Conservation (phyloP, 2,113 vertebrate genomes). For the Condylura cristata region DNA sequence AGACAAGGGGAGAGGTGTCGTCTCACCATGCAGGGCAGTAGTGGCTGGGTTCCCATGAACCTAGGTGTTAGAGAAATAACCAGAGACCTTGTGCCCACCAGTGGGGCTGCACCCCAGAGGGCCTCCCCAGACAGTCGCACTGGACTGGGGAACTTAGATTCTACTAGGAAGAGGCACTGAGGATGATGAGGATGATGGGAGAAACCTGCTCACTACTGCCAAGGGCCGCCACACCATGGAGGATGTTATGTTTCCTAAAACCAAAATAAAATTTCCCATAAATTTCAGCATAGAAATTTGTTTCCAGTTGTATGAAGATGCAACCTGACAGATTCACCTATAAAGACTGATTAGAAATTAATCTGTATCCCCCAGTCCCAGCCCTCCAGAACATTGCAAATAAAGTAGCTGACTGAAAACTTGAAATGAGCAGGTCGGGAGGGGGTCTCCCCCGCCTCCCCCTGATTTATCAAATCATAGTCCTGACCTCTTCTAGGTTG, state of each 20-base stretch:
- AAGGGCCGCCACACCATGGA: neutral
- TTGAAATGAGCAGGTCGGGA: neutral
- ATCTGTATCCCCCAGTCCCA: neutral
- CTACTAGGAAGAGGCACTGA: neutral
- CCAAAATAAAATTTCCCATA: neutral
- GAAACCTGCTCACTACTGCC: neutral
- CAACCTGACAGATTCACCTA: neutral
- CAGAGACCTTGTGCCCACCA: neutral
- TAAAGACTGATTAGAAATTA: neutral
- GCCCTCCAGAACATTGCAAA: neutral
- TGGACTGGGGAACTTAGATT: neutral
- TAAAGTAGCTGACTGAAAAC: neutral
- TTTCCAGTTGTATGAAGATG: neutral
- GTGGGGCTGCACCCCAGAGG: neutral
- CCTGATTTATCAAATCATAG: neutral
- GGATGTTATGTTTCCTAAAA: neutral
- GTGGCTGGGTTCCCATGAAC: rapidly evolving
- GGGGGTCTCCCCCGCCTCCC: rapidly evolving
- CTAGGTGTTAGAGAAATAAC: neutral
- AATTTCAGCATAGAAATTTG: neutral
- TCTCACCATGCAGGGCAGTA: neutral
- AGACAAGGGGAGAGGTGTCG: neutral
- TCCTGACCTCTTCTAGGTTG: neutral
- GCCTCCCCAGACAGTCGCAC: neutral
- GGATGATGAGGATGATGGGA: neutral